Conservation (phyloP, 2,888 invertebrate species). For the Dryococelus australis region DNA sequence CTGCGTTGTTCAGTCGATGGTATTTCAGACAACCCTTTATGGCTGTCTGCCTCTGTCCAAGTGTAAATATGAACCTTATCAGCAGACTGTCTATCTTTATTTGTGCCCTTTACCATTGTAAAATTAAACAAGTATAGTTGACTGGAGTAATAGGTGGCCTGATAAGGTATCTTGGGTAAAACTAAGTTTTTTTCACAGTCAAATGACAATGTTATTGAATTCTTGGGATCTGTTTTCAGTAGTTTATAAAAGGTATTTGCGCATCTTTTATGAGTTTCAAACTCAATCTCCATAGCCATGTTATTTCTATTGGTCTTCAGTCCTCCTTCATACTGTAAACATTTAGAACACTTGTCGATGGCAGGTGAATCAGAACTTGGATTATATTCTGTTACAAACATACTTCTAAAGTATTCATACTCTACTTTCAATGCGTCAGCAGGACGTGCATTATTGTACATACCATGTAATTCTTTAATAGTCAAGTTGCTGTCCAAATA, state of each 20-base stretch:
- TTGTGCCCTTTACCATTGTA: constrained; percentile 51
- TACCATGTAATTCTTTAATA: not conserved
- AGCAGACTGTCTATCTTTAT: constrained; percentile 47
- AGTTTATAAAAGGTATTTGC: constrained; percentile 48
- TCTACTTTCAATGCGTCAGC: constrained; percentile 35
- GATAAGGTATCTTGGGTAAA: constrained; percentile 53
- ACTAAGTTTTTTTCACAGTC: constrained; percentile 53
- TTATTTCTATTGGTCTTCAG: not conserved
- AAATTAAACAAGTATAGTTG: constrained; percentile 55
- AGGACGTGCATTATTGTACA: not conserved
- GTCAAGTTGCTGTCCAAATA: not conserved
- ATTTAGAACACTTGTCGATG: constrained; percentile 42
- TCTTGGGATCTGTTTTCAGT: constrained; percentile 44
- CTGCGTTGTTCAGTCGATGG: not conserved
- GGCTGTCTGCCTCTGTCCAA: constrained; percentile 52
- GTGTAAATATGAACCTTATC: constrained; percentile 50
- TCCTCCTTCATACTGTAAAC: not conserved
- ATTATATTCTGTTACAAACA: constrained; percentile 46
- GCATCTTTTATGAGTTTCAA: too few relatives aligned
- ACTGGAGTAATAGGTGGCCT: constrained; percentile 53
- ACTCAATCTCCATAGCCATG: not conserved
- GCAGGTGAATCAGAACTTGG: constrained; percentile 46
- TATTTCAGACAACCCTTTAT: constrained; percentile 47
- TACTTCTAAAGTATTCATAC: constrained; percentile 41
- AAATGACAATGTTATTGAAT: constrained; percentile 48